phyloP scores from a whole-genome alignment of 2,888 invertebrate species.

The Galeopsomyia nigrocyanea region DNA sequence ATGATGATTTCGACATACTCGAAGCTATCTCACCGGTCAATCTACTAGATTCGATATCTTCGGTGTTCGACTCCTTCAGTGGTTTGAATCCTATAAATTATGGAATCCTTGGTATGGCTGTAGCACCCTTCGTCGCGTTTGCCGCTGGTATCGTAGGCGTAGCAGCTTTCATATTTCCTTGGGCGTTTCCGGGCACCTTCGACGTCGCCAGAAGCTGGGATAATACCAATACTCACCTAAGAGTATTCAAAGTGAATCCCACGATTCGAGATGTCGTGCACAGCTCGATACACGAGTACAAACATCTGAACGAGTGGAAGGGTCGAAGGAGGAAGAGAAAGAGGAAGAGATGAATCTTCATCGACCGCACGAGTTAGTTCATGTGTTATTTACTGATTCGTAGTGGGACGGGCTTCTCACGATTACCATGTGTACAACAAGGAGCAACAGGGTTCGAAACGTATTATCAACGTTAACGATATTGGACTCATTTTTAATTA shows the following conservation, averaged over 20 bases:
- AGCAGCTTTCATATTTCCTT: conserved; percentile 76
- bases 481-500: too few species aligned
- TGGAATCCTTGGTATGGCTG: conserved; percentile 73
- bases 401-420: conserved; percentile 1
- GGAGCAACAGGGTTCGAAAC: too few species aligned
- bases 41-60: conserved; percentile 71
- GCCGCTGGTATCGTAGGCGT: conserved; percentile 76
- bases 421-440: neutral
- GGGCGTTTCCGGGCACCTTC: conserved; percentile 72
- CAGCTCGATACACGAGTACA: conserved; percentile 55
- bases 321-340: conserved; percentile 61
- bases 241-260: conserved; percentile 49
- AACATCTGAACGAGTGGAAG: conserved; percentile 61
- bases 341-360: conserved; percentile 50
- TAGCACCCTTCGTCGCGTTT: conserved; percentile 76
- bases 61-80: conserved; percentile 71
- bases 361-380: too few species aligned
- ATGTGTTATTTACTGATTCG: neutral
- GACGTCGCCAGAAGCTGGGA: conserved; percentile 55
- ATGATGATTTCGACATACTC: conserved; percentile 71
- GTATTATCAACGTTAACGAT: too few species aligned
- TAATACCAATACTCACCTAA: conserved; percentile 48
- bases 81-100: conserved; percentile 74
- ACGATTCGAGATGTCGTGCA: conserved; percentile 58
- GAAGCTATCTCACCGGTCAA: conserved; percentile 62